phyloP scores from a whole-genome alignment of 2,888 invertebrate species.

The Sylvicola cinctus region DNA sequence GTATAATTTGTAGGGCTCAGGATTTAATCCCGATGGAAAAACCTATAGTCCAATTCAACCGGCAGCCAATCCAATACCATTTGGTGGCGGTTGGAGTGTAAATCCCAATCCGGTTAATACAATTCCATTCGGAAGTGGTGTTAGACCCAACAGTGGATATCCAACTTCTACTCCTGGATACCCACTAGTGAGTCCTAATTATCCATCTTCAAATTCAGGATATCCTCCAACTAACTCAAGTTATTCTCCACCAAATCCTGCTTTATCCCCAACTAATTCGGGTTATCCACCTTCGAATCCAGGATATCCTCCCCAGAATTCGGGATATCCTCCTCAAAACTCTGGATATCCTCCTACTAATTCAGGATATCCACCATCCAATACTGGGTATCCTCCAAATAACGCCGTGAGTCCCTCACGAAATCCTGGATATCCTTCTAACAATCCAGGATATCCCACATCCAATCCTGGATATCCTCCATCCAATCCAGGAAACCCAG shows the following conservation, averaged over 20 bases:
- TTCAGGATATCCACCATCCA: neutral
- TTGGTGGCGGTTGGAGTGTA: constrained; percentile 24
- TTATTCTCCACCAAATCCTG: constrained; percentile 3
- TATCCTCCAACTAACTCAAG: constrained; percentile 4
- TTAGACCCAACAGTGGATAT: too few species aligned
- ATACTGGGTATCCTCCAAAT: neutral
- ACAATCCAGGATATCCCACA: too few species aligned
- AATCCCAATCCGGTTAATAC: constrained; percentile 9
- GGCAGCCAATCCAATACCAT: constrained; percentile 14
- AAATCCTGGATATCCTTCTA: neutral
- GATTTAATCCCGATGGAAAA: constrained; percentile 21
- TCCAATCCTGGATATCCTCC: constrained; percentile 5
- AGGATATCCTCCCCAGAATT: constrained; percentile 6
- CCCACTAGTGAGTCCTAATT: too few species aligned
- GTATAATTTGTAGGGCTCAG: constrained; percentile 21
- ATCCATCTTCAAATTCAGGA: constrained; percentile 9
- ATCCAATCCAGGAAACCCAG: constrained; percentile 9
- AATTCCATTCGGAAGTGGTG: neutral
- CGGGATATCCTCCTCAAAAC: constrained; percentile 10
- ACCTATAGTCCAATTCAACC: constrained; percentile 10
- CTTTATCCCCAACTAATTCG: too few species aligned
- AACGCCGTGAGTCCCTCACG: neutral
- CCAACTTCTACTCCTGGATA: too few species aligned
- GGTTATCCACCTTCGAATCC: constrained; percentile 3
- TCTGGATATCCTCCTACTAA: constrained; percentile 8